Conservation (phyloP, 2,113 vertebrate genomes). For the Lamprologus callipterus region DNA sequence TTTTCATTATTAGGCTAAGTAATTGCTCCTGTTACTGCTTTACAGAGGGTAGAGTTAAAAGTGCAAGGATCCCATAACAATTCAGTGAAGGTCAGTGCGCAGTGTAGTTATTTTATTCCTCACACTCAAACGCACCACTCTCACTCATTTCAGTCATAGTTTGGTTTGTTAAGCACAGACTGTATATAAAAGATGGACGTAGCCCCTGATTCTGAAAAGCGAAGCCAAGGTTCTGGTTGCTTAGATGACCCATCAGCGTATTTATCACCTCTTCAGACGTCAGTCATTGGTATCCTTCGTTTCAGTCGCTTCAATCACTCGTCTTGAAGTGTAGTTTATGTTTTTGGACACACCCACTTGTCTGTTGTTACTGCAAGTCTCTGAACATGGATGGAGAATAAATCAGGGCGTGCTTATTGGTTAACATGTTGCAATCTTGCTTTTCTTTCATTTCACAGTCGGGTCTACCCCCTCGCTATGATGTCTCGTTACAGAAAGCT, state of each 20-base stretch:
- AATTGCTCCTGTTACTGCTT: not conserved
- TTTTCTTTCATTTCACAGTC: not conserved
- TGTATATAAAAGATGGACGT: not conserved
- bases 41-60: fast-evolving
- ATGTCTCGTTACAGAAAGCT: not conserved
- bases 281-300: not conserved
- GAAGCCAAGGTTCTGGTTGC: not conserved
- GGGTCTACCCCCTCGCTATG: fast-evolving
- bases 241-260: not conserved
- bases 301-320: not conserved
- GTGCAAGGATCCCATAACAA: fast-evolving
- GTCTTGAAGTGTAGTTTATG: not conserved
- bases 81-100: not conserved
- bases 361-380: not conserved
- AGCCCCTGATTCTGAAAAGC: not conserved
- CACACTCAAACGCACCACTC: not conserved
- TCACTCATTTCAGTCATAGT: not conserved
- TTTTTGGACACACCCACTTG: not conserved
- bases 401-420: not conserved
- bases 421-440: not conserved
- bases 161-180: not conserved
- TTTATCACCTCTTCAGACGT: not conserved
- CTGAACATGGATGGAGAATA: not conserved
- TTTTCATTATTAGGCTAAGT: not conserved
- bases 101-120: not conserved